Percentiles rank a stretch among this genome's conserved stretches.
phyloP scores from a whole-genome alignment of 1,140 invertebrate species.

The Drosophila pallidifrons region DNA sequence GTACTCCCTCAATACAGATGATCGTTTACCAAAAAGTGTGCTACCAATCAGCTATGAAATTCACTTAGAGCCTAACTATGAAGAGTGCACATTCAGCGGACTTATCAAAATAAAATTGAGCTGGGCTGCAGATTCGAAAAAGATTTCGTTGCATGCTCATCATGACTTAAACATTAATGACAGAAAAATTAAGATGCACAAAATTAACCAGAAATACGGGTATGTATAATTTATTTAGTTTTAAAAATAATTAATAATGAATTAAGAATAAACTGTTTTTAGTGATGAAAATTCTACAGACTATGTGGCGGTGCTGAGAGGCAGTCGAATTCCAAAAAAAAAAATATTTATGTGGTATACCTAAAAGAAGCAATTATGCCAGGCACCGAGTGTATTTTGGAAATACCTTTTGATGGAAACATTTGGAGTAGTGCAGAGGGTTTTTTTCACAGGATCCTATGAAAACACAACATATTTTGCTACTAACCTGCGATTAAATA shows the following conservation, averaged over 20 bases:
- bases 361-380: slow-evolving; percentile 86
- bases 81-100: slow-evolving; percentile 87
- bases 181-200: slow-evolving; percentile 73
- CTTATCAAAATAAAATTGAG: slow-evolving; percentile 87
- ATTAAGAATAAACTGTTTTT: neutral
- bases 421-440: slow-evolving; percentile 87
- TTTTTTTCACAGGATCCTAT: slow-evolving; percentile 88
- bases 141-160: slow-evolving; percentile 88
- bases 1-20: slow-evolving; percentile 86
- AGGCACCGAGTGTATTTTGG: slow-evolving; percentile 86
- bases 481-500: slow-evolving; percentile 92
- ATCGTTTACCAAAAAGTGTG: slow-evolving; percentile 86
- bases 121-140: slow-evolving; percentile 86
- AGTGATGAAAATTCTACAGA: slow-evolving; percentile 11
- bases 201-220: slow-evolving; percentile 64
- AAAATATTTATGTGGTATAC: slow-evolving; percentile 86
- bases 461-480: slow-evolving; percentile 87
- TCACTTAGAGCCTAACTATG: slow-evolving; percentile 87
- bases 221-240: slow-evolving; percentile 42
- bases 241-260: too few species aligned
- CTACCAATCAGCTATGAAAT: slow-evolving; percentile 88
- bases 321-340: slow-evolving; percentile 86
- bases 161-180: slow-evolving; percentile 86
- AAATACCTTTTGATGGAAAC: slow-evolving; percentile 87
- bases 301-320: slow-evolving; percentile 52